These are phyloP conservation scores for Globia sparganii DNA, from an alignment of 2,888 invertebrate genomes.

Conservation along the genomic window DNA sequence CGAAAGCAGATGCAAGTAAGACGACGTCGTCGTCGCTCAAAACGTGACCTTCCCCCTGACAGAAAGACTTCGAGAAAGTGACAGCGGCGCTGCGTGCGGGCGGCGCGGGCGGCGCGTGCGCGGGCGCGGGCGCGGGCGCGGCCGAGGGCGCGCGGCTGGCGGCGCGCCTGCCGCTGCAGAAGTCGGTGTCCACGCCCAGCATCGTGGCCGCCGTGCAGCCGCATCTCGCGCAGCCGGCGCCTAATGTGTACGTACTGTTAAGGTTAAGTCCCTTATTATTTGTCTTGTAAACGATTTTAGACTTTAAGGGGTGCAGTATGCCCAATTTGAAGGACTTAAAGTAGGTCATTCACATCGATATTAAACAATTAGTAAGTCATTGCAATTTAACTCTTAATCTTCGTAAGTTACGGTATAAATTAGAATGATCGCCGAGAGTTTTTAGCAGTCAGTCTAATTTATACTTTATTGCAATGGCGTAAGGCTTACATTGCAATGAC, in stretches of 20 bases:
- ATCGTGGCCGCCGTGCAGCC: conserved; percentile 92
- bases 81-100: conserved; percentile 83
- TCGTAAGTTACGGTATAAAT: neutral
- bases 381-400: neutral
- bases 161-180: conserved; percentile 94
- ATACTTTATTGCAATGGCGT: neutral
- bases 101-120: conserved; percentile 87
- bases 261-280: conserved; percentile 42
- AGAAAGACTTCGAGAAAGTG: conserved; percentile 94
- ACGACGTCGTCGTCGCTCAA: neutral
- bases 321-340: neutral
- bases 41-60: conserved; percentile 27
- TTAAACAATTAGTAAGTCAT: neutral
- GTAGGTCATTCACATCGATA: neutral
- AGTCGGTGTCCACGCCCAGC: conserved; percentile 97
- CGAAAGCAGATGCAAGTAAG: no score
- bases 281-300: conserved; percentile 18
- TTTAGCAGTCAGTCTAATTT: neutral
- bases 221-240: conserved; percentile 81
- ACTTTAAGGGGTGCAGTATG: neutral
- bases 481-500: neutral
- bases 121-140: conserved; percentile 66
- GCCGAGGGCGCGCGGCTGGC: conserved; percentile 69
- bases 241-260: conserved; percentile 68
- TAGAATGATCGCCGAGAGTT: neutral